Evolutionary conservation across 92 coral and sea anemone species (phyloP).

Genomic region (Pocillopora meandrina): DNA sequence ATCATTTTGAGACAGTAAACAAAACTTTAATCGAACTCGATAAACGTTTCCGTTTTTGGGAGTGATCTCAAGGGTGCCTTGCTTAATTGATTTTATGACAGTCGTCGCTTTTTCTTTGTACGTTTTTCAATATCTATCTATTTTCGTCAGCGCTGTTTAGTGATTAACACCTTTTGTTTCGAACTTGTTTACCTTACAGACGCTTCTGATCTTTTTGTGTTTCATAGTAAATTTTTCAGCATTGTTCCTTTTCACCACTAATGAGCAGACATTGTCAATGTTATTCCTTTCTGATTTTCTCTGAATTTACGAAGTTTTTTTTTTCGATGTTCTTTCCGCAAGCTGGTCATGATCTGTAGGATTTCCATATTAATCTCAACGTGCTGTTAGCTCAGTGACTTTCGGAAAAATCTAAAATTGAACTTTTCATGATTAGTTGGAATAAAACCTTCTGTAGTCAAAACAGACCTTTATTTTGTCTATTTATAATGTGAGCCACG

Average conservation of each 20-base stretch:
- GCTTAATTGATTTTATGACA: background rate
- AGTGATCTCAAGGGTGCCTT: background rate
- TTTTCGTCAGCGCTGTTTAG: background rate
- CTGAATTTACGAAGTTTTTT: too few relatives aligned
- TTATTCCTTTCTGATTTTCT: too few relatives aligned
- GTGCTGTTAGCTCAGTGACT: background rate
- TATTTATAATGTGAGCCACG: background rate
- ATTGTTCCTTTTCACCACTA: too few relatives aligned
- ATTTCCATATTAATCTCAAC: background rate
- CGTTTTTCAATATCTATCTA: background rate
- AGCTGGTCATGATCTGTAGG: background rate
- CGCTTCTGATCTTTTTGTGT: too few relatives aligned
- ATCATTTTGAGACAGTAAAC: background rate
- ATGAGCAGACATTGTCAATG: too few relatives aligned
- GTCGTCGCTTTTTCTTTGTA: background rate
- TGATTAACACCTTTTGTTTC: background rate
- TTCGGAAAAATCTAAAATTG: background rate
- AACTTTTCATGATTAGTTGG: background rate
- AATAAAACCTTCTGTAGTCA: background rate
- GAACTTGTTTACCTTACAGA: too few relatives aligned
- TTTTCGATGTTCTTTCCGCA: too few relatives aligned
- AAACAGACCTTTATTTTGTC: constrained; percentile 19
- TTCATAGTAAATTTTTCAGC: too few relatives aligned
- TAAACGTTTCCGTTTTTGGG: background rate
- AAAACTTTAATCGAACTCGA: background rate